Percentiles rank a stretch among this genome's conserved stretches.
These are phyloP conservation scores for Lutraria lutraria DNA, from an alignment of 2,888 invertebrate genomes.

Conservation along the genomic window DNA sequence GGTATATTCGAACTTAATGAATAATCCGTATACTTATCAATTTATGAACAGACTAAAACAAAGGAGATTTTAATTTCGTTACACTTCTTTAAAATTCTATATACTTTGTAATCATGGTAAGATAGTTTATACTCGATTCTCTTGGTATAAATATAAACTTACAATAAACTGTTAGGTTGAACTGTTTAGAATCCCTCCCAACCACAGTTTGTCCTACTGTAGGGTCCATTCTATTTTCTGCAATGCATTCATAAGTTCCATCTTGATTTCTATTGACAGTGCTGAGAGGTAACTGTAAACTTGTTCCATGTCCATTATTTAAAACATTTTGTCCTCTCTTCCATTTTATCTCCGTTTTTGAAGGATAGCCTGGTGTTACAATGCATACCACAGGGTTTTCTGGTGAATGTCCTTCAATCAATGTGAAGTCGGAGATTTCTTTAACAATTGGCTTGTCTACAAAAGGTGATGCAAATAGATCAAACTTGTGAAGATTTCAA, in stretches of 20 bases:
- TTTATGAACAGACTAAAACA: too few relatives aligned
- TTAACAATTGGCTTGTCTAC: background rate
- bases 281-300: background rate
- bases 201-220: background rate
- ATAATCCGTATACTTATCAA: too few relatives aligned
- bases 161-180: conserved; percentile 5
- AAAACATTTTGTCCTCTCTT: background rate
- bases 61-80: too few relatives aligned
- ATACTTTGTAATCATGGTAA: too few relatives aligned
- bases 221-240: background rate
- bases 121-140: too few relatives aligned
- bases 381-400: background rate
- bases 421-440: background rate
- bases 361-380: background rate
- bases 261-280: background rate
- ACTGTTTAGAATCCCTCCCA: background rate
- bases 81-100: too few relatives aligned
- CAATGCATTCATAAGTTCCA: background rate
- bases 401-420: background rate
- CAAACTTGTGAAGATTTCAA: background rate
- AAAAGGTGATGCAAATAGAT: background rate
- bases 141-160: background rate
- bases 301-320: background rate
- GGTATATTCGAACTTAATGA: too few relatives aligned
- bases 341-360: background rate